Percentiles rank a stretch among this genome's conserved stretches.
phyloP scores from a whole-genome alignment of 2,797 vertebrate species.

The Callimico goeldii region DNA sequence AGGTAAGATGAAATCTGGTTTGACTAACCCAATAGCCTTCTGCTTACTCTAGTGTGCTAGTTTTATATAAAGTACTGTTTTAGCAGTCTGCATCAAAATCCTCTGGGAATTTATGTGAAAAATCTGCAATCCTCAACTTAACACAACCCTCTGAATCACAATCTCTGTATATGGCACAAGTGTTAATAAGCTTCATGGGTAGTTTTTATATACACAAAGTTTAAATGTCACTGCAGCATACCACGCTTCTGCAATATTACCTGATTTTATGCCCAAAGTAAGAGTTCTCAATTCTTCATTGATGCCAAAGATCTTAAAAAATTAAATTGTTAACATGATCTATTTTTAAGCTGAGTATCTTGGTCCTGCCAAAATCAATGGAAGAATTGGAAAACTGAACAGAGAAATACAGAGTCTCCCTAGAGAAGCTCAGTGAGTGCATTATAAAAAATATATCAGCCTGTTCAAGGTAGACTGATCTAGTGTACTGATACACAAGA shows the following conservation, averaged over 20 bases:
- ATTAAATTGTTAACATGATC: not conserved
- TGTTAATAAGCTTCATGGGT: not conserved
- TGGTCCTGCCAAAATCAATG: constrained; percentile 58
- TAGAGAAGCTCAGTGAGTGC: constrained; percentile 28
- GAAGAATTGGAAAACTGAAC: constrained; percentile 44
- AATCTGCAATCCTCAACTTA: not conserved
- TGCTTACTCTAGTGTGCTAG: not conserved
- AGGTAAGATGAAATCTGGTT: not conserved
- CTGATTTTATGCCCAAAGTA: not conserved
- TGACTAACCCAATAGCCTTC: not conserved
- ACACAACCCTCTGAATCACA: not conserved
- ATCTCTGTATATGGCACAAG: not conserved
- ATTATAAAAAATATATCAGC: constrained; percentile 65
- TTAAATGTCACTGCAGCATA: not conserved
- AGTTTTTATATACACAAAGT: not conserved
- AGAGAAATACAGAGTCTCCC: constrained; percentile 26
- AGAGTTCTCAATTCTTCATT: not conserved
- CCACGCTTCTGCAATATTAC: not conserved
- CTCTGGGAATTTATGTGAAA: not conserved
- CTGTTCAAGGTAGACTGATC: not conserved
- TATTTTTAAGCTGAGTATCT: constrained; percentile 49
- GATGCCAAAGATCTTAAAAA: constrained; percentile 35
- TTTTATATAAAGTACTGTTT: not conserved
- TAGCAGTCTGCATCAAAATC: not conserved
- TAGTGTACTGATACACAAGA: constrained; percentile 7